These are phyloP conservation scores for Clavelina lepadiformis DNA, from an alignment of 23 tunicate species.

Conservation along the genomic window DNA sequence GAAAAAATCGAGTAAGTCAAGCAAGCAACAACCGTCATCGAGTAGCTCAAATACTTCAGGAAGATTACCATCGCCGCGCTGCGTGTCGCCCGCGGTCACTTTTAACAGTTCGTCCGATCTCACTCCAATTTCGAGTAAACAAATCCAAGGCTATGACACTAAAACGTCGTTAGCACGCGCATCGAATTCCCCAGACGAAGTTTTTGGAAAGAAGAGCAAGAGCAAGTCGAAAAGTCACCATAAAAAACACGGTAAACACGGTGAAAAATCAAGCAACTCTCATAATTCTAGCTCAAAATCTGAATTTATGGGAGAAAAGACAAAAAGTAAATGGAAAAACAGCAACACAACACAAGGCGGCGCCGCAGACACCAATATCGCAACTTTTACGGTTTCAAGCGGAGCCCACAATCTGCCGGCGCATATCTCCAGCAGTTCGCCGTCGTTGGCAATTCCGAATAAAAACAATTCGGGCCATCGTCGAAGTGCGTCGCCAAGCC, in stretches of 20 bases:
- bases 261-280: too few relatives aligned
- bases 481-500: neutral
- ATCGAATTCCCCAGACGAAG: constrained; percentile 21
- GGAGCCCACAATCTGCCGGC: neutral
- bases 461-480: neutral
- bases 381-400: neutral
- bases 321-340: too few relatives aligned
- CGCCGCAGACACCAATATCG: neutral
- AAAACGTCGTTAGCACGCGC: constrained; percentile 1
- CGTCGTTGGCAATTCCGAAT: neutral
- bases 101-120: neutral
- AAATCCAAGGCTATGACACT: neutral
- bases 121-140: constrained; percentile 1
- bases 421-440: neutral
- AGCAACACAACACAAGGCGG: too few relatives aligned
- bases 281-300: too few relatives aligned
- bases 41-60: neutral
- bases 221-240: constrained; percentile 25
- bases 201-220: constrained; percentile 12
- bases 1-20: constrained; percentile 23
- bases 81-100: neutral
- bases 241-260: constrained; percentile 23
- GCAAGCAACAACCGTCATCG: too few relatives aligned
- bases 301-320: too few relatives aligned
- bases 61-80: neutral